Percentiles rank a stretch among this genome's conserved stretches.
phyloP scores from a whole-genome alignment of 2,113 vertebrate species.

The Rhadina sibilatrix region DNA sequence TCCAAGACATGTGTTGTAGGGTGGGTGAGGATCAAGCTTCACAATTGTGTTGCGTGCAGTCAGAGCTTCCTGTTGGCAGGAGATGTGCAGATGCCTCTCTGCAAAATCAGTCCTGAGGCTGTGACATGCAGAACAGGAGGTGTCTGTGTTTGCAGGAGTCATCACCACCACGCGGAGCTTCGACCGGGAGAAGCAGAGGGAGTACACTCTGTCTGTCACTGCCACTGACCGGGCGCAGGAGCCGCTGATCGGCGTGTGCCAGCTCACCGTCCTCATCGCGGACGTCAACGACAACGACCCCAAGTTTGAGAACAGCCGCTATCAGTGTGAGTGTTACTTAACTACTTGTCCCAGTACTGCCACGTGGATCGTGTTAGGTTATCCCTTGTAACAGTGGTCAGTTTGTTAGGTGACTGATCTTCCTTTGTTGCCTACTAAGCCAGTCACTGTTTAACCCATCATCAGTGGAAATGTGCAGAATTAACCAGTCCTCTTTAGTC shows the following conservation, averaged over 20 bases:
- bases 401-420: neutral
- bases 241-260: constrained; percentile 85
- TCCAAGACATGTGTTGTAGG: accelerated
- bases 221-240: constrained; percentile 85
- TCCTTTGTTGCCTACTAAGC: neutral
- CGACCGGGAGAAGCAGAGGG: constrained; percentile 84
- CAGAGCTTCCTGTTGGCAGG: neutral
- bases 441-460: neutral
- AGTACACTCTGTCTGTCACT: constrained; percentile 79
- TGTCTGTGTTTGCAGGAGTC: constrained; percentile 72
- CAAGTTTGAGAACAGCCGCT: constrained; percentile 88
- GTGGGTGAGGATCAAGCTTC: neutral
- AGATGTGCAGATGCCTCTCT: neutral
- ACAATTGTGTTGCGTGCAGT: accelerated
- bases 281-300: constrained; percentile 90
- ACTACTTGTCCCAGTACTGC: neutral
- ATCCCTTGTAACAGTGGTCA: neutral
- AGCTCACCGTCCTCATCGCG: constrained; percentile 77
- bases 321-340: constrained; percentile 76
- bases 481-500: neutral
- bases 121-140: neutral
- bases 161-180: constrained; percentile 81
- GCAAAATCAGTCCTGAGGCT: neutral
- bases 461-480: neutral
- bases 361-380: neutral